These are phyloP conservation scores for Trichopria drosophilae DNA, from an alignment of 2,888 invertebrate genomes.

Conservation along the genomic window DNA sequence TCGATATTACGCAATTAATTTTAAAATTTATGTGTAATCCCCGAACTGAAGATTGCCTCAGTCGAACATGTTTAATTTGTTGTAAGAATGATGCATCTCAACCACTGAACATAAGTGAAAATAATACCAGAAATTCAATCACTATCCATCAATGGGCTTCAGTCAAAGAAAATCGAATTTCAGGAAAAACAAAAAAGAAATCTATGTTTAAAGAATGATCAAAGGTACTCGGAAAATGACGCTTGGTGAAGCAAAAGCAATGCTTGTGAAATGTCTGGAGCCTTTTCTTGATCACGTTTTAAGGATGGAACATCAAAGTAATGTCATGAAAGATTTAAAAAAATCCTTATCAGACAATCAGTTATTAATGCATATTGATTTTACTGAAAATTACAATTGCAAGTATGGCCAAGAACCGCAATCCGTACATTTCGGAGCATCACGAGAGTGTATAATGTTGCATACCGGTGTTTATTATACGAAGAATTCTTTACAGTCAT, in stretches of 20 bases:
- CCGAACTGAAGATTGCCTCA: background rate
- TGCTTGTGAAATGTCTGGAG: slow-evolving; percentile 2
- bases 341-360: slow-evolving; percentile 12
- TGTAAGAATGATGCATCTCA: too few species aligned
- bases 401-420: slow-evolving; percentile 24
- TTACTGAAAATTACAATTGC: slow-evolving; percentile 19
- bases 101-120: too few species aligned
- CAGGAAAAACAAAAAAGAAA: too few species aligned
- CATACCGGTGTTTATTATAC: slow-evolving; percentile 19
- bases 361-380: too few species aligned
- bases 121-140: too few species aligned
- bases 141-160: too few species aligned
- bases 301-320: too few species aligned
- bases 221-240: background rate
- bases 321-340: slow-evolving; percentile 13
- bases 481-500: too few species aligned
- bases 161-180: too few species aligned
- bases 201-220: background rate
- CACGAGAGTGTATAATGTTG: slow-evolving; percentile 7
- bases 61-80: too few species aligned
- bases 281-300: slow-evolving; percentile 18
- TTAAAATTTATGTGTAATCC: background rate
- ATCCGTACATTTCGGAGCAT: slow-evolving; percentile 19
- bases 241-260: background rate
- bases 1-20: background rate